Evolutionary conservation across 53 echinoderm and acorn worm species (phyloP), one percentile per base, ranked within the genome.

Genomic region (Paelopatides confundens): DNA sequence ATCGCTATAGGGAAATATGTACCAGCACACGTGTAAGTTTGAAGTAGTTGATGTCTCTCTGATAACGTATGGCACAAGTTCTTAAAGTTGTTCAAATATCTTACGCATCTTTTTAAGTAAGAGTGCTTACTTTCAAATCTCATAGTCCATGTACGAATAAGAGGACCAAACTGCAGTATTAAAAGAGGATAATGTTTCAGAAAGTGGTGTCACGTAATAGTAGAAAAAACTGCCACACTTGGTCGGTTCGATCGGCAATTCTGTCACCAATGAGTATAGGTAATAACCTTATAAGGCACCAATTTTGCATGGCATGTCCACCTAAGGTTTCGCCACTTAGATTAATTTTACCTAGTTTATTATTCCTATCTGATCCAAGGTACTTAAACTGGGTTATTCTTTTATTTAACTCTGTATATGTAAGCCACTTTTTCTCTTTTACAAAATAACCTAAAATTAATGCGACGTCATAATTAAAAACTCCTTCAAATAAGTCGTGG

Each of bases 51-150:
- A 76, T 89, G 82, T 49, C 82, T 33, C 39, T 93, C 92, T 28
- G 85, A 18, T 10, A 89, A 63, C 3, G 89, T 89, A 46, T 12
- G 43, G 53, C 67, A 86, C 1, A 90, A 4, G 28, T 76, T 92
- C 34, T 87, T 93, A 48, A 93, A 93, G 39, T 89, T 93, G 14
- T 89, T 87, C 46, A 86, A 86, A 49, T 77, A 81, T 32, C 93
- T 38, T 28, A 66, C 67, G 43, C 85, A 89, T 46, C 35, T 52
- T 71, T 89, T 93, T 51, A 93, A 93, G 31, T 93, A 93, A 23
- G 89, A 53, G 67, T 93, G 93, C 46, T 93, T 93, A 63, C 93
- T 93, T 39, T 93, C 90, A 93, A 93, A 90, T 66, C 90, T 74
- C 66, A 93, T 23, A 21, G 90, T 93, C 90, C 93, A 93, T 29